A percentile compares a stretch with the other conserved stretches of the same genome.
These are phyloP conservation scores for Stenurella melanura DNA, from an alignment of 2,888 invertebrate species.

Conservation along the genomic window DNA sequence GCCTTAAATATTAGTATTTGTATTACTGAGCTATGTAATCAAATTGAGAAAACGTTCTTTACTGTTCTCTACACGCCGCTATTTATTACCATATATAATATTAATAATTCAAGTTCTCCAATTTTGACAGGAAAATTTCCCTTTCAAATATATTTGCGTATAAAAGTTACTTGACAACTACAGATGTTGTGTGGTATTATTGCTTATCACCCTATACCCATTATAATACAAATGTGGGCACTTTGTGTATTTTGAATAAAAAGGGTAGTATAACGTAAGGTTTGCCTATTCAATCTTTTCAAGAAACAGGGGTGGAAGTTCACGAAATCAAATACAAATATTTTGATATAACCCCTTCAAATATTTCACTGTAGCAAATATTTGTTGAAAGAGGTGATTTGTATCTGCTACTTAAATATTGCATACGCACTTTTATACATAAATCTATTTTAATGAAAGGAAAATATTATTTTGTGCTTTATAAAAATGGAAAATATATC, in stretches of 20 bases:
- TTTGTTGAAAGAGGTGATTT: background rate
- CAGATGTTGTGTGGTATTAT: background rate
- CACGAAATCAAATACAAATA: slow-evolving; percentile 5
- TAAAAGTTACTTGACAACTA: background rate
- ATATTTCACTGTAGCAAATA: background rate
- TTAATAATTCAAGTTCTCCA: background rate
- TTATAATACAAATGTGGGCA: background rate
- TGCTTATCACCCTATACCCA: background rate
- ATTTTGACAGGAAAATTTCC: background rate
- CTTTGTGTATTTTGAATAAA: background rate
- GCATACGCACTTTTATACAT: background rate
- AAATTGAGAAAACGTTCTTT: no score
- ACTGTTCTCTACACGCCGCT: background rate
- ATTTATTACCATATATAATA: background rate
- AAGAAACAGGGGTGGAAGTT: slow-evolving; percentile 1
- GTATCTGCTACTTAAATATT: background rate
- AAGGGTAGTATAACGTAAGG: background rate
- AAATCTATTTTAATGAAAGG: background rate
- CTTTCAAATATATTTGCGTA: background rate
- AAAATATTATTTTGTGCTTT: no score
- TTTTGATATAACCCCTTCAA: slow-evolving; percentile 6
- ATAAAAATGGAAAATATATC: no score
- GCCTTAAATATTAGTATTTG: no score
- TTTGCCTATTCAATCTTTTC: slow-evolving; percentile 7
- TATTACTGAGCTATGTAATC: no score